These are phyloP conservation scores for Zaprionus kolodkinae DNA, from an alignment of 1,140 invertebrate genomes.

Conservation along the genomic window DNA sequence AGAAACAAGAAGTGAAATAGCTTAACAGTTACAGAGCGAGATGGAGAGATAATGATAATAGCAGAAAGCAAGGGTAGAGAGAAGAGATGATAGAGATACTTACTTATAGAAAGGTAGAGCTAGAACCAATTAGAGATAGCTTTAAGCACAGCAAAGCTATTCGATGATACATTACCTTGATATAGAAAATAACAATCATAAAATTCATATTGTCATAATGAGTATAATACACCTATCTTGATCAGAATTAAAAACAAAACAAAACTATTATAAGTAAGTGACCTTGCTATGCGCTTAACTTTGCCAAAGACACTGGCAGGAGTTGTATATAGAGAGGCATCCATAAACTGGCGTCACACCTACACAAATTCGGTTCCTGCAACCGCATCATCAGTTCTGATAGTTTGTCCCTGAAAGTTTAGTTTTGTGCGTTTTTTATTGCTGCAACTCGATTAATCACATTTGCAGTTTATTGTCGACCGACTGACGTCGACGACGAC, in stretches of 20 bases:
- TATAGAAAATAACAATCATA: background rate
- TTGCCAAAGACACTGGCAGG: background rate
- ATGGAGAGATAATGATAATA: background rate
- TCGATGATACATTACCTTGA: background rate
- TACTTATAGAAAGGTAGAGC: background rate
- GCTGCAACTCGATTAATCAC: conserved; percentile 3
- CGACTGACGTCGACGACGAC: background rate
- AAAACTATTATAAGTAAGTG: background rate
- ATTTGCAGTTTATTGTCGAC: conserved; percentile 6
- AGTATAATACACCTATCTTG: too few relatives aligned
- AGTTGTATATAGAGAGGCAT: background rate
- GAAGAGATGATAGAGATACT: too few relatives aligned
- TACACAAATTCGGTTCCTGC: background rate
- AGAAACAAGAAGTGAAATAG: too few relatives aligned
- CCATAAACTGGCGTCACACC: background rate
- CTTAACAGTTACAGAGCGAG: background rate
- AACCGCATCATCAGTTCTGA: background rate
- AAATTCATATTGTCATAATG: too few relatives aligned
- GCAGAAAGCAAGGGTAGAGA: background rate
- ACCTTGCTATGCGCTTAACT: background rate
- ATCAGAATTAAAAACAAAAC: background rate
- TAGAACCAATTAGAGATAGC: background rate
- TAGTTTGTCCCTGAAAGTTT: background rate
- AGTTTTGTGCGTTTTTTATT: background rate
- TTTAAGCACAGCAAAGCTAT: background rate